phyloP scores from a whole-genome alignment of 2,797 vertebrate genomes.

The Artibeus jamaicensis region DNA sequence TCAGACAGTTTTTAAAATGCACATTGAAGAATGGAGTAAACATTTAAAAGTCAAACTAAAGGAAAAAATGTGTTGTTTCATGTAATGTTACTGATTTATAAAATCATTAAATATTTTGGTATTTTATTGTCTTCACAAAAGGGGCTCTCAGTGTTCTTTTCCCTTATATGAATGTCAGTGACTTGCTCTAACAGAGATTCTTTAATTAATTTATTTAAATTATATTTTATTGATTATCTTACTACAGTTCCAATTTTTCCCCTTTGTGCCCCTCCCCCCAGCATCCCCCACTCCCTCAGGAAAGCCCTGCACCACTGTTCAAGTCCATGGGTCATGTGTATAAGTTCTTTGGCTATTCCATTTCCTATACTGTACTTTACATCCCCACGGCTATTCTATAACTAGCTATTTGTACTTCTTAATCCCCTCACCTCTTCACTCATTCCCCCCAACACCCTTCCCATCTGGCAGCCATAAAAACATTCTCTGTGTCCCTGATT shows the following conservation, averaged over 20 bases:
- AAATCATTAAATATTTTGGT: background rate
- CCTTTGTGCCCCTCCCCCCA: background rate
- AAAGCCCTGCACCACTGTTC: background rate
- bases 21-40: background rate
- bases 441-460: background rate
- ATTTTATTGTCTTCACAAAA: background rate
- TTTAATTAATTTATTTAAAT: background rate
- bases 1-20: background rate
- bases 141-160: background rate
- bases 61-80: background rate
- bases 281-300: background rate
- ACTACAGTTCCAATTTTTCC: background rate
- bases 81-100: background rate
- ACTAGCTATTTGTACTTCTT: background rate
- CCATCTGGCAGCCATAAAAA: background rate
- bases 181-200: background rate
- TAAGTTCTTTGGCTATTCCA: background rate
- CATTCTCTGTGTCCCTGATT: background rate
- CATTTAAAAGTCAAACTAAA: constrained; percentile 24
- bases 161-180: too few species aligned
- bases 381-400: background rate
- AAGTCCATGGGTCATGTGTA: background rate
- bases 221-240: background rate
- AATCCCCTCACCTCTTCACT: background rate
- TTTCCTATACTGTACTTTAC: background rate